A percentile compares a stretch with the other conserved stretches of the same genome.
phyloP scores from a whole-genome alignment of 2,797 vertebrate species.

The Poeciliopsis paucimaculata region DNA sequence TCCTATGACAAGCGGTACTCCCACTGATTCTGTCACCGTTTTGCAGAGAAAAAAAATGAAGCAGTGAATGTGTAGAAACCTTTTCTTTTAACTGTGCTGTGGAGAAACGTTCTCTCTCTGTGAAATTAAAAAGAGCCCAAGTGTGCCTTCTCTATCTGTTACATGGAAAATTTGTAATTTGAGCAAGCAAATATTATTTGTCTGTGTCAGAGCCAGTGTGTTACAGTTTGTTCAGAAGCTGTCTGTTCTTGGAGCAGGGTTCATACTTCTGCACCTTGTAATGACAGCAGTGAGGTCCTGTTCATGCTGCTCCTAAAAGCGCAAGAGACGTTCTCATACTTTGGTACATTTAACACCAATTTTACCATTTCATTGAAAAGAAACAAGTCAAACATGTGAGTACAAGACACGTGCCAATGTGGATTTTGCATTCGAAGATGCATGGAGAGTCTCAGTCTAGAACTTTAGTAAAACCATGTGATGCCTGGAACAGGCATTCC shows the following conservation, averaged over 20 bases:
- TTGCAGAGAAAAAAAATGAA: conserved; percentile 59
- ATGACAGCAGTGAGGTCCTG: conserved; percentile 31
- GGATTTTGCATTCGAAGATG: neutral
- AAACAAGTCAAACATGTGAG: neutral
- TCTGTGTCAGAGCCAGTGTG: conserved; percentile 64
- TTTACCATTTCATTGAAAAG: conserved; percentile 15
- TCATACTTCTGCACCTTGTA: conserved; percentile 25
- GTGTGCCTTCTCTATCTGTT: conserved; percentile 49
- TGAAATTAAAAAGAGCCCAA: conserved; percentile 59
- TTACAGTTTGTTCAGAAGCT: conserved; percentile 67
- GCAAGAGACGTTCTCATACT: conserved; percentile 22
- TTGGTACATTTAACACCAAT: conserved; percentile 19
- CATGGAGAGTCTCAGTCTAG: neutral
- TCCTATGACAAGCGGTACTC: conserved; percentile 55
- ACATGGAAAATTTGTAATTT: conserved; percentile 40
- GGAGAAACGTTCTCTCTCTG: conserved; percentile 48
- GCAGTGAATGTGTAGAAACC: conserved; percentile 39
- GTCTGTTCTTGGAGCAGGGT: conserved; percentile 44
- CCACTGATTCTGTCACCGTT: conserved; percentile 51
- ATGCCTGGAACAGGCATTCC: neutral
- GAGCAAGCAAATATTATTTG: conserved; percentile 59
- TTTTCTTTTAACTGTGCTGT: conserved; percentile 38
- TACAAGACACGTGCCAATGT: neutral
- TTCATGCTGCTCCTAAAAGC: conserved; percentile 31
- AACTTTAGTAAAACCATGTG: neutral